These are phyloP conservation scores for Sigmodon hispidus DNA, from an alignment of 2,113 vertebrate species.

Conservation along the genomic window DNA sequence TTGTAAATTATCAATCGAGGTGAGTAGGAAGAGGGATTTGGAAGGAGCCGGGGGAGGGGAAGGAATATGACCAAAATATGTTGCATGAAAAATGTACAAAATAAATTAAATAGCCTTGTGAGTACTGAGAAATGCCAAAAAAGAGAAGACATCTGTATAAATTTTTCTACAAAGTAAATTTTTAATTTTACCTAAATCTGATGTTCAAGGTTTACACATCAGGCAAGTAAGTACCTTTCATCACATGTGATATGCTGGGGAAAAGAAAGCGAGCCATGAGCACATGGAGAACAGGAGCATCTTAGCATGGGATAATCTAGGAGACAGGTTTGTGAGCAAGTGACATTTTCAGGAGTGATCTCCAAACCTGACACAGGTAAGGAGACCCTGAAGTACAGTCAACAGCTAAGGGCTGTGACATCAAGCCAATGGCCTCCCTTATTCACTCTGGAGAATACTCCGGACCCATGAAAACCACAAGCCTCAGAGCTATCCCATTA, in stretches of 20 bases:
- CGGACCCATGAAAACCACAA: not conserved
- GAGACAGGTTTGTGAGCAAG: not conserved
- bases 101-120: not conserved
- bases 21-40: not conserved
- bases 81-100: not conserved
- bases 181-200: conserved; percentile 16
- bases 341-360: not conserved
- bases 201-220: not conserved
- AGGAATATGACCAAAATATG: not conserved
- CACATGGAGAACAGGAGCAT: too few species aligned
- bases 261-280: not conserved
- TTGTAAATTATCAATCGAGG: not conserved
- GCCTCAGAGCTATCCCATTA: not conserved
- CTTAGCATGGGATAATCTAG: not conserved
- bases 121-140: not conserved
- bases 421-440: not conserved
- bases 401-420: not conserved
- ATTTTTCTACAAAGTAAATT: not conserved
- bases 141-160: not conserved
- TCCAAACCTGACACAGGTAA: not conserved
- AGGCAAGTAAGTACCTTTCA: not conserved
- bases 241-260: not conserved
- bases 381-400: not conserved
- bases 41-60: not conserved
- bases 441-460: not conserved